A percentile compares a stretch with the other conserved stretches of the same genome.
These are phyloP conservation scores for Pollenia angustigena DNA, from an alignment of 2,888 invertebrate genomes.

Conservation along the genomic window DNA sequence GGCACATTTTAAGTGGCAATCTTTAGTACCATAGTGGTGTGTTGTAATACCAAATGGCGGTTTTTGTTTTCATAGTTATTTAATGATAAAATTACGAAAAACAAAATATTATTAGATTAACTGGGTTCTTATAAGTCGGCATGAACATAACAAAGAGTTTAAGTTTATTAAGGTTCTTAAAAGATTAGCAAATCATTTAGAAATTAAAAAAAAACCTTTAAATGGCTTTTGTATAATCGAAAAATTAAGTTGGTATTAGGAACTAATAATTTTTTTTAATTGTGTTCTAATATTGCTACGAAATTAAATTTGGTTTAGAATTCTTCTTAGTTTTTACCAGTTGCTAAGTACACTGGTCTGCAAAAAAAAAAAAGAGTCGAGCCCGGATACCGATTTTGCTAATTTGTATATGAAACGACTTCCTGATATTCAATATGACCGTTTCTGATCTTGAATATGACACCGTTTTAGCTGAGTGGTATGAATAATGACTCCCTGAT, in stretches of 20 bases:
- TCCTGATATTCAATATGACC: too few relatives aligned
- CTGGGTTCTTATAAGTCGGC: neutral
- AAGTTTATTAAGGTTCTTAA: neutral
- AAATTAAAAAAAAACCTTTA: neutral
- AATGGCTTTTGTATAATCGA: too few relatives aligned
- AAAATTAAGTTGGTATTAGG: too few relatives aligned
- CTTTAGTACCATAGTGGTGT: neutral
- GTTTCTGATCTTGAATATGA: too few relatives aligned
- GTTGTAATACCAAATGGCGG: neutral
- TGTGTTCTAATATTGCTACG: neutral
- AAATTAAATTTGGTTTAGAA: neutral
- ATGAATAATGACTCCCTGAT: too few relatives aligned
- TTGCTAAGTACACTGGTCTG: too few relatives aligned
- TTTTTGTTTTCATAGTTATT: neutral
- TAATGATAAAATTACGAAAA: slow-evolving; percentile 1
- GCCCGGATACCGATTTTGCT: too few relatives aligned
- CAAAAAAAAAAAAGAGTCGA: too few relatives aligned
- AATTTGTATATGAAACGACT: too few relatives aligned
- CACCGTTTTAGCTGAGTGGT: too few relatives aligned
- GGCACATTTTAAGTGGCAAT: neutral
- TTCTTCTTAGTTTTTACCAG: too few relatives aligned
- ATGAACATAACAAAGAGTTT: slow-evolving; percentile 23
- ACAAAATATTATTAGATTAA: neutral
- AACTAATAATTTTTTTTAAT: neutral
- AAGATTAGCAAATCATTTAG: neutral